Evolutionary conservation across 2,113 vertebrate genomes (phyloP), one percentile per base, ranked within the genome.

Genomic region (Xiphias gladius): DNA sequence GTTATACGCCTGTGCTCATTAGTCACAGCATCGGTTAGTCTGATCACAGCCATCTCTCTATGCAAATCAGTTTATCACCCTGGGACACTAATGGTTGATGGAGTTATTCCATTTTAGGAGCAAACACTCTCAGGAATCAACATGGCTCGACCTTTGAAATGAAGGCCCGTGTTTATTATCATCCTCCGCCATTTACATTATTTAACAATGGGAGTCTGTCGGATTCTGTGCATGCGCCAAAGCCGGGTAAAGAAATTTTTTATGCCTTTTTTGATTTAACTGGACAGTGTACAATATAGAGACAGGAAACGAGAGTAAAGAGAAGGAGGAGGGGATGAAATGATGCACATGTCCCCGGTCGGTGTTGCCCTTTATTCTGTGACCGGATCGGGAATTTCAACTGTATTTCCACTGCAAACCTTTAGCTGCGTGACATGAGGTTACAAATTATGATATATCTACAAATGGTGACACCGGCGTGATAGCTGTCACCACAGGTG

Each of bases 61-160:
- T 87, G 87, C 72, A 85, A 87, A 91, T 86, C 17, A 78, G 74
- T 73, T 73, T 52, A 43, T 83, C 79, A 64, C 59, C 50, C n/a
- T 9, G 41, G 59, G 70, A 85, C 82, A 24, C 52, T 80, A 80
- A 82, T 73, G 73, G 50, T 24, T 88, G 83, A 83, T 83, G 74
- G 83, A 88, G 87, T 73, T 73, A 57, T 84, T 83, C 75, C 61
- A 73, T 83, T 81, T 74, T 48, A 67, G 59, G 73, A 32, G 58
- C 46, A 28, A 68, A 82, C 52, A 58, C 79, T 61, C 41, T 65
- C 41, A 83, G 54, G 75, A 35, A 19, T 24, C 28, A 80, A 46
- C 50, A 41, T 20, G 22, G 54, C 35, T 48, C 30, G 76, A 85
- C 46, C 55, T 83, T 84, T 86, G 41, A 73, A 83, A 85, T 76